Evolutionary conservation across 2,888 invertebrate genomes (phyloP).

Genomic region (Lacanobia wlatinum): DNA sequence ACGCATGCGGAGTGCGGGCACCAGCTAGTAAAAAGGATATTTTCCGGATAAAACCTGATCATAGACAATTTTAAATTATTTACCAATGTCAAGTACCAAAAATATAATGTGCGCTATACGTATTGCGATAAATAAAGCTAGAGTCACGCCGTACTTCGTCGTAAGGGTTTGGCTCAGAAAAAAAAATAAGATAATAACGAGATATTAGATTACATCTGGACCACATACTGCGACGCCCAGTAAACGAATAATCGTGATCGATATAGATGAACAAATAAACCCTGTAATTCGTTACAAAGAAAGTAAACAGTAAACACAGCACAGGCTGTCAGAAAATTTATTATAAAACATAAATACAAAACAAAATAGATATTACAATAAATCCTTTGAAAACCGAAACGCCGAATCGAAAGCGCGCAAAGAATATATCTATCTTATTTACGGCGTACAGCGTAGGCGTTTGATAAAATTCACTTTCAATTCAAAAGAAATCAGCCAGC

Average conservation of each 20-base stretch:
- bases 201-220: constrained; percentile 66
- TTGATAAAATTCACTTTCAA: constrained; percentile 74
- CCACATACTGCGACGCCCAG: constrained; percentile 62
- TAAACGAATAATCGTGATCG: constrained; percentile 61
- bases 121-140: constrained; percentile 50
- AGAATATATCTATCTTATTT: constrained; percentile 72
- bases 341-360: constrained; percentile 14
- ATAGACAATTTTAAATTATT: not conserved
- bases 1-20: too few species aligned
- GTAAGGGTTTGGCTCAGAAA: constrained; percentile 51
- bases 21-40: not conserved
- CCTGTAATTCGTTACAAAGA: constrained; percentile 40
- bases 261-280: constrained; percentile 56
- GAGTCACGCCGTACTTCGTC: constrained; percentile 32
- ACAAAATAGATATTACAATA: constrained; percentile 37
- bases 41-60: not conserved
- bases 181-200: constrained; percentile 62
- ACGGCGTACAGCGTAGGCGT: constrained; percentile 70
- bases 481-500: constrained; percentile 76
- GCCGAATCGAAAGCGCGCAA: constrained; percentile 37
- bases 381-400: constrained; percentile 58
- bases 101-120: constrained; percentile 22
- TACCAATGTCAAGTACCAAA: constrained; percentile 29
- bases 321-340: constrained; percentile 16
- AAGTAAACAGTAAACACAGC: constrained; percentile 32